Percentiles rank a stretch among this genome's conserved stretches.
These are phyloP conservation scores for Drosophila siamana DNA, from an alignment of 2,888 invertebrate genomes.

Conservation along the genomic window DNA sequence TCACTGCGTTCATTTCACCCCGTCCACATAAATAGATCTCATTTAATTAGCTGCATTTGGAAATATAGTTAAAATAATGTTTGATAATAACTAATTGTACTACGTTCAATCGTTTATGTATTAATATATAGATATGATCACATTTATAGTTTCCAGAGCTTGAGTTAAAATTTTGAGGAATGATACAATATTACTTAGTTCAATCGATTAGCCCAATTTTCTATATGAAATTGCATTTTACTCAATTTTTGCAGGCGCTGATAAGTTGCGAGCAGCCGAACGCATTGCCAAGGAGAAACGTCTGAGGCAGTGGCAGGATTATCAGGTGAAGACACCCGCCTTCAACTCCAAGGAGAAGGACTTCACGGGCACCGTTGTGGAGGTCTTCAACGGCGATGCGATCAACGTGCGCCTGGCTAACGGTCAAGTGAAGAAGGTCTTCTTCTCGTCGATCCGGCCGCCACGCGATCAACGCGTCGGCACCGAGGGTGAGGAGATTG, in stretches of 20 bases:
- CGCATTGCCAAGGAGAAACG: constrained; percentile 94
- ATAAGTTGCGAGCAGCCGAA: constrained; percentile 93
- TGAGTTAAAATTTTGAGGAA: too few relatives aligned
- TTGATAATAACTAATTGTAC: too few relatives aligned
- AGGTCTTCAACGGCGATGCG: constrained; percentile 97
- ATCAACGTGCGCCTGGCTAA: constrained; percentile 93
- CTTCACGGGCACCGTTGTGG: constrained; percentile 92
- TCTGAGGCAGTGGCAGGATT: constrained; percentile 96
- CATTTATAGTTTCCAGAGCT: too few relatives aligned
- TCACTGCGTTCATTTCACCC: constrained; percentile 84
- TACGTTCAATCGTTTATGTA: too few relatives aligned
- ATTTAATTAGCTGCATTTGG: not conserved
- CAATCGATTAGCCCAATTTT: too few relatives aligned
- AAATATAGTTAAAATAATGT: too few relatives aligned
- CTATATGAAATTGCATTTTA: too few relatives aligned
- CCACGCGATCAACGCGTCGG: constrained; percentile 92
- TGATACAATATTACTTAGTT: too few relatives aligned
- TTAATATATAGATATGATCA: too few relatives aligned
- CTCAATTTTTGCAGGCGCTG: constrained; percentile 87
- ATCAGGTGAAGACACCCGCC: constrained; percentile 90
- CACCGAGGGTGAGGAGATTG: constrained; percentile 88
- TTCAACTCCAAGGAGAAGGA: constrained; percentile 93
- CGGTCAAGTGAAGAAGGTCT: constrained; percentile 94
- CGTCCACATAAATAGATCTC: constrained; percentile 74
- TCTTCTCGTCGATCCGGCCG: constrained; percentile 97